Evolutionary conservation across 1,140 invertebrate genomes (phyloP).

Genomic region (Adelges cooleyi): DNA sequence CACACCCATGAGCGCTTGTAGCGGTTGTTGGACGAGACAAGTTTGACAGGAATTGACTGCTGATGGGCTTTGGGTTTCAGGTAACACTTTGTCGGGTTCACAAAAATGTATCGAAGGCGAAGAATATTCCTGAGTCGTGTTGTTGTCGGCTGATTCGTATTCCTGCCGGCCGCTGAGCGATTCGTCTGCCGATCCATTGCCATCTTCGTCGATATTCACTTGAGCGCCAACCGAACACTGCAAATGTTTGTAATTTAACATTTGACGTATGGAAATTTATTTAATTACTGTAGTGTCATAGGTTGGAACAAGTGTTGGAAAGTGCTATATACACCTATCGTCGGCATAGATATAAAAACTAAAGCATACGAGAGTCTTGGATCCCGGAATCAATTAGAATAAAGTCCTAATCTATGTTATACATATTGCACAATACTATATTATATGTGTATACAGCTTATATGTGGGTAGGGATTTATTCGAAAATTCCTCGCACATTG

Average conservation of each 20-base stretch:
- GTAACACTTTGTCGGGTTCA: neutral
- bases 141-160: neutral
- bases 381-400: no score
- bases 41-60: neutral
- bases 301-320: no score
- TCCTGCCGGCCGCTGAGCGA: neutral
- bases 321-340: no score
- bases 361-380: no score
- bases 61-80: neutral
- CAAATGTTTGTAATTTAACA: neutral
- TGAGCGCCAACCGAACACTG: conserved; percentile 21
- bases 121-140: neutral
- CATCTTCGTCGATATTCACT: conserved; percentile 15
- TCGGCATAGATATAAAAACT: no score
- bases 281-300: no score
- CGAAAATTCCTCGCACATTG: no score
- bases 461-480: no score
- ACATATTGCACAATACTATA: no score
- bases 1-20: conserved; percentile 18
- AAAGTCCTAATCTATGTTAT: no score
- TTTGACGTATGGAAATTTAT: no score
- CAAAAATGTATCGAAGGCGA: neutral
- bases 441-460: no score
- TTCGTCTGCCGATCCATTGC: conserved; percentile 9
- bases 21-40: conserved; percentile 13